These are phyloP conservation scores for Istiophorus platypterus DNA, from an alignment of 2,113 vertebrate species.

Conservation along the genomic window DNA sequence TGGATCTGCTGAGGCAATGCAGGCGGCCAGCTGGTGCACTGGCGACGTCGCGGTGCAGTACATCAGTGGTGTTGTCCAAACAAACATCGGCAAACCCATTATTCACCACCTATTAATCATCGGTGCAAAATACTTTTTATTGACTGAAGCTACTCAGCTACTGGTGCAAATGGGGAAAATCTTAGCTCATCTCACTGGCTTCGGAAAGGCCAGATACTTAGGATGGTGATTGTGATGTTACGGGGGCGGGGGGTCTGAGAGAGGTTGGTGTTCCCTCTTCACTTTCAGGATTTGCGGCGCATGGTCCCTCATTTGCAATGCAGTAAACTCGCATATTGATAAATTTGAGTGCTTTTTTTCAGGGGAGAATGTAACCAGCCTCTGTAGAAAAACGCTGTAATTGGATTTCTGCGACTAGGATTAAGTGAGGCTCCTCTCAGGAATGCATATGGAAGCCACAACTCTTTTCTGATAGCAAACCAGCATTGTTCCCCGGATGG, in stretches of 20 bases:
- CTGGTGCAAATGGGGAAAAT: not conserved
- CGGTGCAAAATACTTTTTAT: slow-evolving; percentile 14
- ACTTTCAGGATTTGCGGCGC: slow-evolving; percentile 59
- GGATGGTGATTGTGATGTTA: not conserved
- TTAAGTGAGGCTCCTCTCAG: slow-evolving; percentile 59
- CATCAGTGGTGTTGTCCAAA: slow-evolving; percentile 28
- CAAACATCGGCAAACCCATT: slow-evolving; percentile 33
- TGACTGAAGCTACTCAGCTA: slow-evolving; percentile 18
- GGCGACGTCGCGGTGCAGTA: not conserved
- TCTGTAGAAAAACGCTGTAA: slow-evolving; percentile 78
- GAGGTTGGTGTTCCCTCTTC: slow-evolving; percentile 6
- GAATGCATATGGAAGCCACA: slow-evolving; percentile 60
- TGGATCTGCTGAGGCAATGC: not conserved
- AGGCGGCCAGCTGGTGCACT: not conserved
- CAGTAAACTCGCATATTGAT: slow-evolving; percentile 72
- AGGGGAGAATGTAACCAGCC: slow-evolving; percentile 74
- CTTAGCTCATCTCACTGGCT: not conserved
- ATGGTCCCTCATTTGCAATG: slow-evolving; percentile 52
- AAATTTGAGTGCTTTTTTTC: slow-evolving; percentile 79
- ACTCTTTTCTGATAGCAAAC: slow-evolving; percentile 34
- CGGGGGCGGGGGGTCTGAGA: slow-evolving; percentile 8
- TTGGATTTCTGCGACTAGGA: slow-evolving; percentile 78
- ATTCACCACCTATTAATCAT: slow-evolving; percentile 39
- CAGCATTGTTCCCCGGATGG: slow-evolving; percentile 38
- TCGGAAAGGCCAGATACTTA: not conserved